A percentile compares a stretch with the other conserved stretches of the same genome.
Conservation (phyloP, 1,140 invertebrate species). For the Drosophila sp. region DNA sequence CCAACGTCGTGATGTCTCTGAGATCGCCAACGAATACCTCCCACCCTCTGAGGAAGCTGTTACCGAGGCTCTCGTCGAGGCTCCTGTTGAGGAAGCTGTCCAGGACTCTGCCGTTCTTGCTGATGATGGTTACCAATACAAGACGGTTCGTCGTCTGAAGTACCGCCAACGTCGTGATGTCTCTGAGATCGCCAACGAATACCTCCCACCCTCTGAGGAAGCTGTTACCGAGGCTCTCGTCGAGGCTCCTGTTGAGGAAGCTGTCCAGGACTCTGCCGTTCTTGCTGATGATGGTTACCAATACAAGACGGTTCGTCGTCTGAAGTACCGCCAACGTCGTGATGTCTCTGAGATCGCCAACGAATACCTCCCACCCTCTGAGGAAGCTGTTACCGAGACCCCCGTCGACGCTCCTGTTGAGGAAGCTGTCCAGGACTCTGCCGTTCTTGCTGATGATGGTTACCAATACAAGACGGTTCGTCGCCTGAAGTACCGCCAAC, state of each 20-base stretch:
- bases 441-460: conserved; percentile 52
- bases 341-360: conserved; percentile 63
- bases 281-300: conserved; percentile 58
- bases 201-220: conserved; percentile 60
- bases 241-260: conserved; percentile 33
- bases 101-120: conserved; percentile 58
- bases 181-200: conserved; percentile 57
- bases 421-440: conserved; percentile 31
- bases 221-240: conserved; percentile 33
- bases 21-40: conserved; percentile 63
- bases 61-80: conserved; percentile 35
- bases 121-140: conserved; percentile 66
- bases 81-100: conserved; percentile 30
- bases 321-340: conserved; percentile 65
- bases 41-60: conserved; percentile 55
- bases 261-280: conserved; percentile 28
- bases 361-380: conserved; percentile 57
- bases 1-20: conserved; percentile 59
- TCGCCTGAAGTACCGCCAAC: conserved; percentile 59
- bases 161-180: conserved; percentile 72
- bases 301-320: conserved; percentile 68
- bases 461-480: conserved; percentile 68
- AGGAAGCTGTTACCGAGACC: conserved; percentile 40
- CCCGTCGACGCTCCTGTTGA: conserved; percentile 14
- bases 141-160: conserved; percentile 63